Percentiles rank a stretch among this genome's conserved stretches.
phyloP scores from a whole-genome alignment of 2,113 vertebrate species.

The Rousettus leschenaultii region DNA sequence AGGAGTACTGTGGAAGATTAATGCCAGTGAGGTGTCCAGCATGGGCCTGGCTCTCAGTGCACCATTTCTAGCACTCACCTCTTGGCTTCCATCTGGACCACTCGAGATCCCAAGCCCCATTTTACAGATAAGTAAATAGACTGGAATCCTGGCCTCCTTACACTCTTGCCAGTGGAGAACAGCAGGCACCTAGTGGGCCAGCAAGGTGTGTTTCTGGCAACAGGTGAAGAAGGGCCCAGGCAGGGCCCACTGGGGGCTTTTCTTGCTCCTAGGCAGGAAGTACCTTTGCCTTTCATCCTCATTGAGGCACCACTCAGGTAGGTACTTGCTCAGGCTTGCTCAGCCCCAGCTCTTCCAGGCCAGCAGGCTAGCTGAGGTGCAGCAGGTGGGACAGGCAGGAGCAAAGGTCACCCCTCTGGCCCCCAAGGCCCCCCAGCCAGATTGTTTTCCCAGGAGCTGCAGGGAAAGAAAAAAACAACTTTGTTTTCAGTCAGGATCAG shows the following conservation, averaged over 20 bases:
- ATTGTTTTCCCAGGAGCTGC: background rate
- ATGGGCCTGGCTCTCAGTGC: background rate
- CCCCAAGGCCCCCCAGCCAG: background rate
- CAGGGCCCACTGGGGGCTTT: background rate
- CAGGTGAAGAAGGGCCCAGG: background rate
- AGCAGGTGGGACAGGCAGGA: background rate
- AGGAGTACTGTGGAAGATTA: background rate
- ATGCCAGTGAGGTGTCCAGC: background rate
- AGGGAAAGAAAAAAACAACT: slow-evolving; percentile 31
- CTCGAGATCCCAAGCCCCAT: background rate
- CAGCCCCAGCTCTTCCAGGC: background rate
- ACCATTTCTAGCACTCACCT: background rate
- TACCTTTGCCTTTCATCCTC: background rate
- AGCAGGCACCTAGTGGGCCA: background rate
- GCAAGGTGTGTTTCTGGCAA: background rate
- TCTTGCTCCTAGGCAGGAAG: background rate
- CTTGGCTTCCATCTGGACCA: background rate
- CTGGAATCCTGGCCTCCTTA: background rate
- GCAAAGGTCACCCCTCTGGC: background rate
- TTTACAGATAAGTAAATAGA: background rate
- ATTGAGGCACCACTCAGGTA: background rate
- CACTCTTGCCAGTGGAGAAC: background rate
- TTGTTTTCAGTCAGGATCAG: slow-evolving; percentile 38
- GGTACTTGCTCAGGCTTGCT: background rate
- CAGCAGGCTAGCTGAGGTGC: background rate